Conservation (phyloP, 1,140 invertebrate genomes). For the Phenacoccus solenopsis region DNA sequence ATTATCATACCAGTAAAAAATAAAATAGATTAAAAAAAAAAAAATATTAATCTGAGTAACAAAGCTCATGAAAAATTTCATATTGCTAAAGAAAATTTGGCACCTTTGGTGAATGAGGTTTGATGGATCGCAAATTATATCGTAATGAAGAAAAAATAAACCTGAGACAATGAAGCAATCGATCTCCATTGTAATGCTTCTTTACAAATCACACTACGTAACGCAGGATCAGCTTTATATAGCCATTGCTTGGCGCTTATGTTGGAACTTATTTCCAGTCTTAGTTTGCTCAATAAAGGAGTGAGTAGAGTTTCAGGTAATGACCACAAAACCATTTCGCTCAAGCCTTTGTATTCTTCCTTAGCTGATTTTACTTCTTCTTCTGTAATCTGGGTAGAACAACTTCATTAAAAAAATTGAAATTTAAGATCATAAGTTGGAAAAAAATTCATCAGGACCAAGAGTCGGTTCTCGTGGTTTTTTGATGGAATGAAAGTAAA, state of each 20-base stretch:
- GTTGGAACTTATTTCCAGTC: constrained; percentile 29
- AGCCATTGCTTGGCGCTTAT: constrained; percentile 55
- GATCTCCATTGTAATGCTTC: constrained; percentile 67
- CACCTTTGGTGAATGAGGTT: too few relatives aligned
- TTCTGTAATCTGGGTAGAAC: constrained; percentile 41
- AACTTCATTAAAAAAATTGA: neutral
- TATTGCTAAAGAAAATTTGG: too few relatives aligned
- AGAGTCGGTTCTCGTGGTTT: too few relatives aligned
- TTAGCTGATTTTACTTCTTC: constrained; percentile 53
- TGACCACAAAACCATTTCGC: constrained; percentile 61
- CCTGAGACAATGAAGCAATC: neutral
- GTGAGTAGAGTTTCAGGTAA: constrained; percentile 61
- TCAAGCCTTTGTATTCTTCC: constrained; percentile 51
- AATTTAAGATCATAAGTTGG: neutral
- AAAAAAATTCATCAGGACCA: too few relatives aligned
- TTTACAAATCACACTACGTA: constrained; percentile 67
- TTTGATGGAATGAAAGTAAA: too few relatives aligned
- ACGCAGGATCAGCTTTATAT: constrained; percentile 54
- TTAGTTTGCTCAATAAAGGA: constrained; percentile 51
- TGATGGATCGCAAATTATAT: too few relatives aligned
- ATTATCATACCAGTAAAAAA: too few relatives aligned
- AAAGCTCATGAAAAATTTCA: too few relatives aligned
- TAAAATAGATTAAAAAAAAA: too few relatives aligned
- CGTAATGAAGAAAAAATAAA: too few relatives aligned
- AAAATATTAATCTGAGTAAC: too few relatives aligned